Evolutionary conservation across 2,888 invertebrate species (phyloP), one percentile per base, ranked within the genome.

Genomic region (Belgica antarctica): DNA sequence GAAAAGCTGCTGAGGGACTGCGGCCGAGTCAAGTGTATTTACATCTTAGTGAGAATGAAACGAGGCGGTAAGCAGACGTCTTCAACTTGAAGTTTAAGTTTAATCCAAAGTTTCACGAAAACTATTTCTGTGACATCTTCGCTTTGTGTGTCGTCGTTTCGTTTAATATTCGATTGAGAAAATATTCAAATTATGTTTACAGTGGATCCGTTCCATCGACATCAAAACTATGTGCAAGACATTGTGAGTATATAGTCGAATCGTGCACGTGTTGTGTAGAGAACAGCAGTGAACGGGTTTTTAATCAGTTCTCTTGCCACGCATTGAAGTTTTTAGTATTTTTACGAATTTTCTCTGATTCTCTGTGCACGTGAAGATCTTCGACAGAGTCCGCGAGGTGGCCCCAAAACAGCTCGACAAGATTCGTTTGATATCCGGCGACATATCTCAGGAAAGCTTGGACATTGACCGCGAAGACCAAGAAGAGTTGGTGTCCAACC

Each of bases 1-100:
- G 97, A 97, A 81, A 97, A 97, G 78, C 82, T 97, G 7, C 82
- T 97, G 22, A 84, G 96, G 76, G 88, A 90, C 69, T 94, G 95
- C 78, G 88, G 90, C 0, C 86, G 87, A 1, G 82, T 97, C 15
- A 84, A 86, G 41, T 85, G 84, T 10, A 86, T 97, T 70, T 96
- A 90, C 77, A 80, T 95, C 61, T 83, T 97, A 72, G 88, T 96
- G 77, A 83, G 96, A 71, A 82, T 86, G 0, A 90, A 90, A 77
- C 80, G 86, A 25, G 68, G 68, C 17, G 68, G 68, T 68, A 31
- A 68, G 52, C 7, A 31, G 12, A 31, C 7, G 5, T 31, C 5
- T 31, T 5, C 34, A 31, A 31, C 12, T n/a, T n/a, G n/a, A n/a
- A n/a, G n/a, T n/a, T n/a, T n/a, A n/a, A n/a, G n/a, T n/a, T n/a